phyloP scores from a whole-genome alignment of 2,888 invertebrate genomes.

The Oscheius sp. region DNA sequence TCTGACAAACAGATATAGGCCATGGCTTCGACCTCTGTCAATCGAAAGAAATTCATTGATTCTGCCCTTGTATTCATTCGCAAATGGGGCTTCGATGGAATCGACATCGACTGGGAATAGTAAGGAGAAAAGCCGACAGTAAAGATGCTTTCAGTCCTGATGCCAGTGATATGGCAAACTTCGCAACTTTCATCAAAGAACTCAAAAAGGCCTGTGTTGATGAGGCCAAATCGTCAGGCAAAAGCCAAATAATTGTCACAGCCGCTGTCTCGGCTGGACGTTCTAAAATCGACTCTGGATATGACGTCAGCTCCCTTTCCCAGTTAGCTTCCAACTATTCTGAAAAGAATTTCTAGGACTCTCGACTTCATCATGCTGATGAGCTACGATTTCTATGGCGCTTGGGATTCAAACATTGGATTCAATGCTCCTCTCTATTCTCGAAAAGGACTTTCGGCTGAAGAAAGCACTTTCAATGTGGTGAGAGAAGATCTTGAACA shows the following conservation, averaged over 20 bases:
- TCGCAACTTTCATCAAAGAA: not conserved
- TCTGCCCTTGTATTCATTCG: not conserved
- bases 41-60: not conserved
- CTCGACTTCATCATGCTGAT: not conserved
- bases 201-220: no score
- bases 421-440: not conserved
- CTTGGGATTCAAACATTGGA: not conserved
- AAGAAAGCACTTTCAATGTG: not conserved
- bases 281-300: not conserved
- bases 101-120: not conserved
- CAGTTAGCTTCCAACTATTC: not conserved
- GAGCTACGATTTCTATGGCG: not conserved
- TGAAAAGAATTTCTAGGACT: not conserved
- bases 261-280: not conserved
- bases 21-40: not conserved
- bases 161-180: not conserved
- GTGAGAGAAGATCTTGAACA: no score
- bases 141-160: no score
- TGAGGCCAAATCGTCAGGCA: no score
- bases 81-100: not conserved
- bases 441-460: not conserved
- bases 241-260: not conserved
- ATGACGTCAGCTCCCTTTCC: not conserved
- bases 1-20: no score
- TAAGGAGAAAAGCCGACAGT: no score